These are phyloP conservation scores for Tautogolabrus adspersus DNA, from an alignment of 2,113 vertebrate species.

Conservation along the genomic window DNA sequence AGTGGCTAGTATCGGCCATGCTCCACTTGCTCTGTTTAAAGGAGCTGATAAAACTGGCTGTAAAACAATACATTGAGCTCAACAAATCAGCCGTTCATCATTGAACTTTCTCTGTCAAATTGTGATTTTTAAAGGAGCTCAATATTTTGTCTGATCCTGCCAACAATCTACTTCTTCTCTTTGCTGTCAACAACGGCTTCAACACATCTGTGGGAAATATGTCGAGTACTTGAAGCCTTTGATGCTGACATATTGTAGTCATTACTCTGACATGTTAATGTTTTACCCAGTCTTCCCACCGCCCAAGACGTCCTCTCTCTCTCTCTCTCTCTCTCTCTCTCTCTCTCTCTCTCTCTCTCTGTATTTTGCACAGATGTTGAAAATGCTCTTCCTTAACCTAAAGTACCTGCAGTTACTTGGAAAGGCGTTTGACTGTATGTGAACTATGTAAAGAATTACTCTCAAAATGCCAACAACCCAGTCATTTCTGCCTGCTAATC, in stretches of 20 bases:
- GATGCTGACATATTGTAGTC: constrained; percentile 27
- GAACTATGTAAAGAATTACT: neutral
- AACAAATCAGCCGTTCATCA: neutral
- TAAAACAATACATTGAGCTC: neutral
- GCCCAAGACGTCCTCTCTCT: neutral
- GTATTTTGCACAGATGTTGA: neutral
- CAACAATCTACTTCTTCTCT: neutral
- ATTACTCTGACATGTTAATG: constrained; percentile 34
- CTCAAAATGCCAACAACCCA: neutral
- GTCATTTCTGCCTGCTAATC: constrained; percentile 13
- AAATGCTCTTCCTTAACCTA: neutral
- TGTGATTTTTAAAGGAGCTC: neutral
- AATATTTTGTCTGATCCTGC: neutral
- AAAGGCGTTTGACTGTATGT: neutral
- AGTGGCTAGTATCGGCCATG: neutral
- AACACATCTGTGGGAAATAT: constrained; percentile 32
- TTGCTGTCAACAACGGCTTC: constrained; percentile 18
- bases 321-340: neutral
- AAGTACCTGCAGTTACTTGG: neutral
- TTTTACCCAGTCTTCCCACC: constrained; percentile 9
- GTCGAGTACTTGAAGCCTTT: neutral
- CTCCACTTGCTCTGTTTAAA: neutral
- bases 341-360: neutral
- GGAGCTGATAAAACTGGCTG: neutral
- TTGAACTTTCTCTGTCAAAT: neutral